These are phyloP conservation scores for Struthio camelus DNA, from an alignment of 2,113 vertebrate genomes.

Conservation along the genomic window DNA sequence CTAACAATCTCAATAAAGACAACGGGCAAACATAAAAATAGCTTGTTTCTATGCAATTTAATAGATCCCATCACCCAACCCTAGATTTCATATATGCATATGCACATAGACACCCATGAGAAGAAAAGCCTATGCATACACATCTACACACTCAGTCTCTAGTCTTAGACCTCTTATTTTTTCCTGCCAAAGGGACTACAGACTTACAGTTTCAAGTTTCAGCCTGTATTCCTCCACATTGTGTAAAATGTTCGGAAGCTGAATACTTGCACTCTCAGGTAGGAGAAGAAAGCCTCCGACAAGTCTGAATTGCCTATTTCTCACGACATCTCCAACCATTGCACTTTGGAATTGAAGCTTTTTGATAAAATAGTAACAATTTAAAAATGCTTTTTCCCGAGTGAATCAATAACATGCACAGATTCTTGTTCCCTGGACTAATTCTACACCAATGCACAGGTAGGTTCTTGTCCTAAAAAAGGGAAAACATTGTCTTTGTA, in stretches of 20 bases:
- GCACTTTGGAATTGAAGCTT: background rate
- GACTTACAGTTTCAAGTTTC: background rate
- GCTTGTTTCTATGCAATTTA: background rate
- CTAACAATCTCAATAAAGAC: background rate
- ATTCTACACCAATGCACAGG: background rate
- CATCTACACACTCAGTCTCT: background rate
- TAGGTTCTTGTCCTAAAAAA: background rate
- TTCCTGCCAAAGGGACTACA: background rate
- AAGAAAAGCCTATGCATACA: background rate
- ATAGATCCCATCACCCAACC: background rate
- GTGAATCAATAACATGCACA: background rate
- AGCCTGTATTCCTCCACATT: background rate
- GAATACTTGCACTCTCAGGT: background rate
- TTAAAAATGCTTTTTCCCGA: background rate
- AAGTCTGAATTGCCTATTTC: background rate
- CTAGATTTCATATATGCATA: background rate
- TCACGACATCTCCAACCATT: no score
- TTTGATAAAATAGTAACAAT: background rate
- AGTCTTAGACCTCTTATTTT: background rate
- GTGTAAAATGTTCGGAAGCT: background rate
- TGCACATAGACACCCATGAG: background rate
- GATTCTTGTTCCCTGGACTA: background rate
- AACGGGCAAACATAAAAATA: background rate
- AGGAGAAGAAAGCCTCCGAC: background rate
- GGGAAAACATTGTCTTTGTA: background rate